These are phyloP conservation scores for Betta splendens DNA, from an alignment of 2,797 vertebrate genomes.

Conservation along the genomic window DNA sequence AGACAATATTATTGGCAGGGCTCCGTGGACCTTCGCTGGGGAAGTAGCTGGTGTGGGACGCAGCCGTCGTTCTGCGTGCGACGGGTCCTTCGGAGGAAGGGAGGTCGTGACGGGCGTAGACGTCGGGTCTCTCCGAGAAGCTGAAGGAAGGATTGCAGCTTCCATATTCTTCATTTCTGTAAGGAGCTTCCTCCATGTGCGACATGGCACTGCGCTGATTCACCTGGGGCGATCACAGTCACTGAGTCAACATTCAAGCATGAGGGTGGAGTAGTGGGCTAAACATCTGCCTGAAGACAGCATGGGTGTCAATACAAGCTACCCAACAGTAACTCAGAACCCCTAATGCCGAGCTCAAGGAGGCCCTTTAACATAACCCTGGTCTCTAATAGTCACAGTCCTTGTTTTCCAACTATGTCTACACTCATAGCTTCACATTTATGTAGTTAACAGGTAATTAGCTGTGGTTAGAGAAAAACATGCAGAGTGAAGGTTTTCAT, in stretches of 20 bases:
- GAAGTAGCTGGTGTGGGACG: constrained; percentile 24
- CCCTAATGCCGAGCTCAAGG: background rate
- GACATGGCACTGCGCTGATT: constrained; percentile 62
- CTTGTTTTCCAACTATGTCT: too few species aligned
- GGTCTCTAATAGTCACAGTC: too few species aligned
- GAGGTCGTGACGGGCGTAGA: constrained; percentile 51
- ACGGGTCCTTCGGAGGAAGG: constrained; percentile 11
- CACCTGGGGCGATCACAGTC: constrained; percentile 60
- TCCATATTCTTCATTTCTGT: constrained; percentile 72
- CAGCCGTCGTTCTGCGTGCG: constrained; percentile 13
- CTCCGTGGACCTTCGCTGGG: constrained; percentile 25
- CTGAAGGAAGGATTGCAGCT: constrained; percentile 69
- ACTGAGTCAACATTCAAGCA: background rate
- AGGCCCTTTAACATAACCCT: too few species aligned
- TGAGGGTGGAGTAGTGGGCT: background rate
- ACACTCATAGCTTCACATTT: too few species aligned
- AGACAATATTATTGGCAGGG: constrained; percentile 36
- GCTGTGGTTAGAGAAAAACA: too few species aligned
- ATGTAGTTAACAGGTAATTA: too few species aligned
- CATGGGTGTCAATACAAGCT: background rate
- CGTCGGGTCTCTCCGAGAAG: constrained; percentile 55
- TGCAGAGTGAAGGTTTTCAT: background rate
- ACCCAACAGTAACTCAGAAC: background rate
- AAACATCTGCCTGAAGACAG: background rate
- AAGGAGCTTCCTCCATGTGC: constrained; percentile 63